phyloP scores from a whole-genome alignment of 2,797 vertebrate species.

The Mallotus villosus region DNA sequence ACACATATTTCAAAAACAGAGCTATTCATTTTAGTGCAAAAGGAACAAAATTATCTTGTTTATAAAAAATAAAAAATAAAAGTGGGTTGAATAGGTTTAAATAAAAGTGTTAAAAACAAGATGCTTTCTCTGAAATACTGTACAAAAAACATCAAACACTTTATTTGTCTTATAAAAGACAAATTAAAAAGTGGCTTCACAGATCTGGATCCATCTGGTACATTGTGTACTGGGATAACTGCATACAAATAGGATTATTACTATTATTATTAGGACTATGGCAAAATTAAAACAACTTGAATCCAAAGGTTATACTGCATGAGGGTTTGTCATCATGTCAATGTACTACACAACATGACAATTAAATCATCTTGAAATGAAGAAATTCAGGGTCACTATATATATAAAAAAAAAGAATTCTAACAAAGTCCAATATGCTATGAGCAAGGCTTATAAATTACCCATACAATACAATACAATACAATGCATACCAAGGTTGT shows the following conservation, averaged over 20 bases:
- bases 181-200: slow-evolving; percentile 10
- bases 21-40: slow-evolving; percentile 72
- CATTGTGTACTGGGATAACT: slow-evolving; percentile 37
- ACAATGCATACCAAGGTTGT: not conserved
- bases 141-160: slow-evolving; percentile 76
- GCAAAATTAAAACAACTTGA: slow-evolving; percentile 57
- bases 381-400: not conserved
- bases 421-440: not conserved
- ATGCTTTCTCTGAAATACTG: slow-evolving; percentile 80
- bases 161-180: slow-evolving; percentile 29
- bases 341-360: not conserved
- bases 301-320: slow-evolving; percentile 23
- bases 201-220: slow-evolving; percentile 17
- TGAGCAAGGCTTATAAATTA: not conserved
- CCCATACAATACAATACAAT: not conserved
- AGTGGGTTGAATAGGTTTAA: slow-evolving; percentile 82
- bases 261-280: slow-evolving; percentile 31
- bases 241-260: slow-evolving; percentile 49
- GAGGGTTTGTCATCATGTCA: slow-evolving; percentile 15
- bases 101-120: slow-evolving; percentile 78
- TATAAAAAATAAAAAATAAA: slow-evolving; percentile 68
- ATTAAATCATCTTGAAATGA: not conserved
- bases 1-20: slow-evolving; percentile 67
- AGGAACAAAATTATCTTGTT: slow-evolving; percentile 61
- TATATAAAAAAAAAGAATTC: not conserved